Evolutionary conservation across 2,888 invertebrate genomes (phyloP), one percentile per base, ranked within the genome.

Genomic region (Strigamia transsilvanica): DNA sequence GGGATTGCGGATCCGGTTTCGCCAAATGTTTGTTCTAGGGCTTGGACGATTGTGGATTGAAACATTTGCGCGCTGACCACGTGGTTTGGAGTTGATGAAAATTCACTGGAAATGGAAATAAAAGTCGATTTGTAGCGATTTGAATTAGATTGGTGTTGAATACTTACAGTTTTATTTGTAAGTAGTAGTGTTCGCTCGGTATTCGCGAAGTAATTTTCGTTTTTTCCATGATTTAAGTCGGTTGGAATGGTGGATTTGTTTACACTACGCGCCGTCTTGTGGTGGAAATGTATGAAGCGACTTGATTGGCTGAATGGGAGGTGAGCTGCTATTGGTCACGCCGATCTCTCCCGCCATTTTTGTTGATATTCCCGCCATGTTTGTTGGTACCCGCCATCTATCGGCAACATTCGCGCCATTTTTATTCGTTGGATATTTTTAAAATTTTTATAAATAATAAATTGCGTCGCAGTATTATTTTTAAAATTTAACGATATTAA

Each of bases 121-220:
- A 41, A 7, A 41, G 10, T 41, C 10, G 41, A 41, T 7, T 41
- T 41, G n/a, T n/a, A n/a, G n/a, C n/a, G n/a, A n/a, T n/a, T n/a
- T n/a, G n/a, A n/a, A n/a, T n/a, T n/a, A n/a, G n/a, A n/a, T n/a
- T 41, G 7, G 12, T 42, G 12, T 42, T 18, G 3, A 18, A 9
- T 61, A 42, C 61, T 61, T 15, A 61, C 61, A 61, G 61, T 61
- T 61, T 15, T 61, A 61, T 61, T 21, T 61, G 61, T n/a, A 61
- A 10, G 18, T 61, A 61, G 21, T 61, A 61, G n/a, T 61, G 18
- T 18, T 9, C 9, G 18, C 61, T 18, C n/a, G 21, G 1, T 18
- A 5, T 61, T 61, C n/a, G 2, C 10, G 7, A 2, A 61, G 10
- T 18, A 3, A 21, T 3, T 61, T 61, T 61, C n/a, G 4, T 23